These are phyloP conservation scores for Hoplodrina ambigua DNA, from an alignment of 2,888 invertebrate species.

Conservation along the genomic window DNA sequence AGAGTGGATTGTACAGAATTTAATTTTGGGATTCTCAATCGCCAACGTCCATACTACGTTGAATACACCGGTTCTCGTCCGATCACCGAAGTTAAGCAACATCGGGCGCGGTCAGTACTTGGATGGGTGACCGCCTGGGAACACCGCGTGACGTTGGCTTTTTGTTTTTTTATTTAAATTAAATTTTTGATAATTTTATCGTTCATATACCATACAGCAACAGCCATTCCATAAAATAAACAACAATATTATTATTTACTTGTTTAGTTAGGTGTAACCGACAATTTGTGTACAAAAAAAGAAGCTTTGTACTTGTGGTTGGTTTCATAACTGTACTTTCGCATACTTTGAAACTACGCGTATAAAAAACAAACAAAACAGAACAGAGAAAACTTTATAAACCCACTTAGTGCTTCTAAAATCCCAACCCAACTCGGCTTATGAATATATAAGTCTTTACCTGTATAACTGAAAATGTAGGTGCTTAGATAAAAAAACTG, in stretches of 20 bases:
- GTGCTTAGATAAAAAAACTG: too few species aligned
- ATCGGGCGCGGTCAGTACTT: slow-evolving; percentile 84
- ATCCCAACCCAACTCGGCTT: neutral
- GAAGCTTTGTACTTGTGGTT: slow-evolving; percentile 24
- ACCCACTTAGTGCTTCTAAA: too few species aligned
- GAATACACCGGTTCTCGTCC: slow-evolving; percentile 86
- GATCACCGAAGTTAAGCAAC: slow-evolving; percentile 88
- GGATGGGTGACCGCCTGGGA: slow-evolving; percentile 85
- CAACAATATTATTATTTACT: too few species aligned
- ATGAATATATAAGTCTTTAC: neutral
- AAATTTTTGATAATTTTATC: neutral
- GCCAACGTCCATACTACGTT: slow-evolving; percentile 51
- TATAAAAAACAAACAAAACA: slow-evolving; percentile 2
- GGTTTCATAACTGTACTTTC: slow-evolving; percentile 31
- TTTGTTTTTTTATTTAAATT: slow-evolving; percentile 57
- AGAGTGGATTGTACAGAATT: neutral
- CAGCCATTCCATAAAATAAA: too few species aligned
- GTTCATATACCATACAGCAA: too few species aligned
- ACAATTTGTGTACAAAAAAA: slow-evolving; percentile 4
- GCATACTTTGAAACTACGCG: slow-evolving; percentile 7
- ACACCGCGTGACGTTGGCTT: slow-evolving; percentile 80
- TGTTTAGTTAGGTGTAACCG: too few species aligned
- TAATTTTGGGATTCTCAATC: neutral
- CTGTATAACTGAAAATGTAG: too few species aligned
- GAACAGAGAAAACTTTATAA: slow-evolving; percentile 4